These are phyloP conservation scores for Coreoperca whiteheadi DNA, from an alignment of 2,113 vertebrate genomes.

Conservation along the genomic window DNA sequence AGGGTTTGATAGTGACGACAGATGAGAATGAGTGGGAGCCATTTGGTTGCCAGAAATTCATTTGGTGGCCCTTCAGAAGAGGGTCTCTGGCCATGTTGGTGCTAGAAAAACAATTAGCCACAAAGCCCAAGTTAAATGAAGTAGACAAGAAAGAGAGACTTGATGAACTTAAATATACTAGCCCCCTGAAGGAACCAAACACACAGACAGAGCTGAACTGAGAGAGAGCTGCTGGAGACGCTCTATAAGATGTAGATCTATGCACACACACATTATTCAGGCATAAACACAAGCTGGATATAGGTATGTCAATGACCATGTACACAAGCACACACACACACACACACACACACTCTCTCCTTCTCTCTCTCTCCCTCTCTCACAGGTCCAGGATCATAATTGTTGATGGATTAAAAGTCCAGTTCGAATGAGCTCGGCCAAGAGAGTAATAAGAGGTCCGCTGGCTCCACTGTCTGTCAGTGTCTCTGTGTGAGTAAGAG, in stretches of 20 bases:
- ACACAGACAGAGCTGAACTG: neutral
- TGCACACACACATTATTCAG: neutral
- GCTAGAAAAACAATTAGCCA: conserved; percentile 52
- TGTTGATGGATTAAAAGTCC: conserved; percentile 61
- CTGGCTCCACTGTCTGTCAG: conserved; percentile 31
- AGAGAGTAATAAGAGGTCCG: conserved; percentile 45
- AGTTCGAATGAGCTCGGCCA: conserved; percentile 41
- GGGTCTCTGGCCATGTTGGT: conserved; percentile 19
- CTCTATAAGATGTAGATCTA: neutral
- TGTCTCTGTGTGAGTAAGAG: conserved; percentile 14
- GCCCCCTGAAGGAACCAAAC: conserved; percentile 7
- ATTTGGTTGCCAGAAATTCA: neutral
- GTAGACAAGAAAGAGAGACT: conserved; percentile 39
- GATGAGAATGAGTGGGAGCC: neutral
- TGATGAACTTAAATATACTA: conserved; percentile 51
- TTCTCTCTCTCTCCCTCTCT: no score
- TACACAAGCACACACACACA: neutral
- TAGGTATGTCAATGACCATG: neutral
- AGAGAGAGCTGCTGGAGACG: neutral
- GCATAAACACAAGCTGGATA: neutral
- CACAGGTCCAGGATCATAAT: conserved; percentile 30
- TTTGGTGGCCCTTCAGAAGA: conserved; percentile 27
- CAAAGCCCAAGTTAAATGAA: conserved; percentile 29
- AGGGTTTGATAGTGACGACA: neutral
- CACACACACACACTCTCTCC: neutral